A percentile compares a stretch with the other conserved stretches of the same genome.
phyloP scores from a whole-genome alignment of 2,113 vertebrate genomes.

The Oryzias curvinotus region DNA sequence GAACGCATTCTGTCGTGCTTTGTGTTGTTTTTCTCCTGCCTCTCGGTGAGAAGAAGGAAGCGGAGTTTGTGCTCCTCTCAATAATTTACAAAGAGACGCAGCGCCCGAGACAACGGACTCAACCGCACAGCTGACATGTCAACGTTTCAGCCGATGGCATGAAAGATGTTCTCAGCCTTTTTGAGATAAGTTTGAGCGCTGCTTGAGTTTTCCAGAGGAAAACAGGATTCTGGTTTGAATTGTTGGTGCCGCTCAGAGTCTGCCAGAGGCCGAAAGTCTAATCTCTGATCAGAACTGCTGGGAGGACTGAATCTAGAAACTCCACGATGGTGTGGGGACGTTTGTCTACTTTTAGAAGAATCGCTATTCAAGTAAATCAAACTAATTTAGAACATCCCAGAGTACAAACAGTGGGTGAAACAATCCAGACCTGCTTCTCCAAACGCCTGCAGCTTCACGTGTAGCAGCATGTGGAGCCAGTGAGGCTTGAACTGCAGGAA shows the following conservation, averaged over 20 bases:
- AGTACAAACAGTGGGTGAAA: constrained; percentile 2
- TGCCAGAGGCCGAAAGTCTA: constrained; percentile 15
- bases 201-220: neutral
- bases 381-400: neutral
- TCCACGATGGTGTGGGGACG: constrained; percentile 9
- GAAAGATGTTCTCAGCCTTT: neutral
- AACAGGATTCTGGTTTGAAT: neutral
- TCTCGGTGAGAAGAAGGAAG: constrained; percentile 23
- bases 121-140: constrained; percentile 10
- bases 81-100: constrained; percentile 69
- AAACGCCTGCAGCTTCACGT: neutral
- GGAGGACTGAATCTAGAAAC: constrained; percentile 34
- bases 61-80: constrained; percentile 48
- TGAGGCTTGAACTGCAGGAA: neutral
- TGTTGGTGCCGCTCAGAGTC: neutral
- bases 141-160: neutral
- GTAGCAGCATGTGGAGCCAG: too few relatives aligned
- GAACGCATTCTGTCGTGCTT: too few relatives aligned
- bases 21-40: too few relatives aligned
- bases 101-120: constrained; percentile 66
- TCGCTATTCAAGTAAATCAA: neutral
- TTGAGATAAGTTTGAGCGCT: neutral
- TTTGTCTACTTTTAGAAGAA: constrained; percentile 21
- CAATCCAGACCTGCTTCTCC: constrained; percentile 3
- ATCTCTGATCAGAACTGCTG: constrained; percentile 13